Evolutionary conservation across 1,140 invertebrate species (phyloP), one percentile per base, ranked within the genome.

Genomic region (Trichonephila inaurata): DNA sequence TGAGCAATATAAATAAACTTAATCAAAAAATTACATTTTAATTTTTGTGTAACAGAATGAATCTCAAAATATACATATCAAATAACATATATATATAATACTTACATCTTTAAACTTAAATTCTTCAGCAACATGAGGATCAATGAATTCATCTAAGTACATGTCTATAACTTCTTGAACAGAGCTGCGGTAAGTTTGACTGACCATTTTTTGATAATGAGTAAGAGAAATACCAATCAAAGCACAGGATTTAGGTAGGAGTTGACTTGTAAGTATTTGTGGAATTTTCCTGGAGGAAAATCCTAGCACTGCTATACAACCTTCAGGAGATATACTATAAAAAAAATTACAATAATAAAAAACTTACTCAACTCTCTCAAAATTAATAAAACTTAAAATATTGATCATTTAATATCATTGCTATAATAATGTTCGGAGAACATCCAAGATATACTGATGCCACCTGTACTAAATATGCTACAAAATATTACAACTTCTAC

Each of bases 291-390:
- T 95, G 33, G 96, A 96, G 16, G 96, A 96, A 95, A 96, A 96
- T n/a, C 97, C 97, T 94, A 96, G 96, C 10, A 97, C 95, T 72
- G 97, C 95, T 7, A 97, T 95, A 95, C 96, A 96, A 16, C 96
- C 97, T 96, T 96, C 96, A 93, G 96, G 95, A 61, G 95, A 95
- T 61, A 96, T 94, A 94, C 96, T 96, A 89, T 51, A 94, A 95
- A 82, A 87, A 51, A 51, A 51, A 51, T 51, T 51, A 51, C 44
- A 51, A 8, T 51, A 51, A 10, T 6, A 6, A 51, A 51, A 51
- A 51, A 6, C 2, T 51, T 51, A 51, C 51, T 51, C 51, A 51
- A 12, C 51, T 51, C 51, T 51, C 10, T 5, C 33, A 7, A 7
- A 51, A 10, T 51, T 51, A 51, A 51, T 51, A 51, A 51, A 51